These are phyloP conservation scores for Meloidogyne hapla DNA, from an alignment of 1,140 invertebrate species.

Conservation along the genomic window DNA sequence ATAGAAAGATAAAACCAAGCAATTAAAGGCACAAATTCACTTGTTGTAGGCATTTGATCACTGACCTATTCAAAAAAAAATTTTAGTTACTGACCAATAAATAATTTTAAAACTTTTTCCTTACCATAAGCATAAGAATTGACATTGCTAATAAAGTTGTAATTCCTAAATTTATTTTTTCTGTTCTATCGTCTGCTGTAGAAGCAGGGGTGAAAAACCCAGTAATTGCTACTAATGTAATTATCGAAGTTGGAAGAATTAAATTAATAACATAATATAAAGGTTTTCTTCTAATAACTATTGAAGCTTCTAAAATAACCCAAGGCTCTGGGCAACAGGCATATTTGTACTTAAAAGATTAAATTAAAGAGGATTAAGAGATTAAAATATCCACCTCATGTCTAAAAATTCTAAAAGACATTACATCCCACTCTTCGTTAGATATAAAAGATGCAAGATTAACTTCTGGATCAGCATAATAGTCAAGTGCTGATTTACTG, in stretches of 20 bases:
- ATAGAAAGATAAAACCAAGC: constrained; percentile 62
- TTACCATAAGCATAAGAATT: constrained; percentile 62
- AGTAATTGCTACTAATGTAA: constrained; percentile 62
- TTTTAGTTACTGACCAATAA: not conserved
- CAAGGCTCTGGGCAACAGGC: constrained; percentile 62
- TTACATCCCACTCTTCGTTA: constrained; percentile 62
- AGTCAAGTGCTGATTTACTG: constrained; percentile 59
- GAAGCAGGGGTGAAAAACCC: constrained; percentile 63
- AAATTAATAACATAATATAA: constrained; percentile 56
- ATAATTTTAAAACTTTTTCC: constrained; percentile 4
- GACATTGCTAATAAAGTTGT: constrained; percentile 59
- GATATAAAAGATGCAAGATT: constrained; percentile 59
- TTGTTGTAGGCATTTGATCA: constrained; percentile 63
- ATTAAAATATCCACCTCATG: constrained; percentile 50
- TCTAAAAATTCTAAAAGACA: constrained; percentile 58
- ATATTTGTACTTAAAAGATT: constrained; percentile 59
- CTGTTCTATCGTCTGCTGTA: constrained; percentile 60
- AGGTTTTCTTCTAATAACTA: constrained; percentile 57
- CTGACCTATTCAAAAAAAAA: not conserved
- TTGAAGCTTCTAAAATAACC: constrained; percentile 56
- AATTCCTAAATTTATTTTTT: constrained; percentile 53
- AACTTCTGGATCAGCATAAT: constrained; percentile 57
- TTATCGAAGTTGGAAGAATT: constrained; percentile 60
- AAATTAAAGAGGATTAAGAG: constrained; percentile 1
- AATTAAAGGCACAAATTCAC: constrained; percentile 62